Base-by-base conservation (phyloP, 1,140 invertebrate species). In the Drosophila bocqueti region DNA sequence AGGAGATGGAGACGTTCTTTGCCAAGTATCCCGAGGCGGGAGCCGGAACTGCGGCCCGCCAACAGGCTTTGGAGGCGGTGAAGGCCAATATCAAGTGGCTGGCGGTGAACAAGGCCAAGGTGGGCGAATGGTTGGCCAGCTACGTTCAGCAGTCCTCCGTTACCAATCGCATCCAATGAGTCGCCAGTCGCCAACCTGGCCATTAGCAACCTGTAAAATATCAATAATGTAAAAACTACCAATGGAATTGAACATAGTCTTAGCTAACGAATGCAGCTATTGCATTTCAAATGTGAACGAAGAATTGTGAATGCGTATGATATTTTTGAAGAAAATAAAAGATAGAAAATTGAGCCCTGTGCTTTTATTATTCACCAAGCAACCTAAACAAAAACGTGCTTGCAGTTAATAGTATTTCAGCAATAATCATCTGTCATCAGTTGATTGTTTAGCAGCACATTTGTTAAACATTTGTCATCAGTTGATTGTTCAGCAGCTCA, bases 1-100 rank as follows among this genome's bases (percentile, higher is more conserved):
- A 96, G 81, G 97, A 98, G 95, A 96, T 98, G 94, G 93, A 96
- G 81, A 91, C 92, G 0, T 98, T 98, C 93, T 98, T 98, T 85
- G 91, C 91, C 4, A 95, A 96, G 79, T 96, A 98, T 92, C 97
- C 97, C 0, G 96, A 98, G 26, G 97, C 97, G 8, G 98, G 97
- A 4, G 97, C 97, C 15, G 97, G 97, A 1, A 95, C 94, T 29
- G 91, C 94, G n/a, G 95, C 95, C 0, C 94, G 97, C 45, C 92
- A 94, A 29, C 95, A 95, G 76, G 96, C 97, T 0, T 80, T 98
- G 2, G 97, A 97, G 92, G 96, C 93, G 13, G 96, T 98, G 0
- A 93, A 94, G 26, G 96, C 95, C 79, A 98, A 98, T 86, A 98
- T 98, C 6, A 95, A 95, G 58, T 98, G 97, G 97, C 74, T 95